Conservation (phyloP, 2,113 vertebrate genomes). For the Pseudopipra pipra region DNA sequence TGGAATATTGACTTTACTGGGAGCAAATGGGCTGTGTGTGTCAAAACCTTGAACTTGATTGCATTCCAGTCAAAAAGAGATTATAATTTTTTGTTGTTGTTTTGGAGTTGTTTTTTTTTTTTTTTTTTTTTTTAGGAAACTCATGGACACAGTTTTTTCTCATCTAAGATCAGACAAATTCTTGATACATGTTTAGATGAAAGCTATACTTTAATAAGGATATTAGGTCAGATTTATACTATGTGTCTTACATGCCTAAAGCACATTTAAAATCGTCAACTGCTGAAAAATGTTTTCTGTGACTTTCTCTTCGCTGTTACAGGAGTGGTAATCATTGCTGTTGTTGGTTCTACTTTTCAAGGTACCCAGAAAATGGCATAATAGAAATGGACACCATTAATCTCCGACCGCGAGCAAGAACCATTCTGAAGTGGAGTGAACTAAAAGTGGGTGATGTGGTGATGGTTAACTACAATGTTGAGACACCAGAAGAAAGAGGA, state of each 20-base stretch:
- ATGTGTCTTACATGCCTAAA: not conserved
- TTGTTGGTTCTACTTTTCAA: conserved; percentile 68
- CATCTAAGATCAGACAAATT: not conserved
- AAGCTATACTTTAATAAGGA: not conserved
- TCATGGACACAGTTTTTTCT: not conserved
- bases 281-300: not conserved
- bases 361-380: conserved; percentile 94
- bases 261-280: not conserved
- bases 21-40: not conserved
- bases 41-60: not conserved
- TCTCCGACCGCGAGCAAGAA: conserved; percentile 90
- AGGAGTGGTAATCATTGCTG: not conserved
- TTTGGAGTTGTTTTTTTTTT: not conserved
- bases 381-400: conserved; percentile 84
- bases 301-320: not conserved
- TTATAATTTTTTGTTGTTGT: not conserved
- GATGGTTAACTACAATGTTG: conserved; percentile 97
- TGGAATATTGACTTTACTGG: not conserved
- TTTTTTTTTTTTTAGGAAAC: not conserved
- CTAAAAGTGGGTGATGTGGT: conserved; percentile 86
- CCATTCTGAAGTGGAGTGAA: conserved; percentile 86
- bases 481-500: conserved; percentile 92
- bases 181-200: not conserved
- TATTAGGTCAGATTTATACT: not conserved
- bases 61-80: not conserved